Evolutionary conservation across 2,888 invertebrate species (phyloP), one percentile per base, ranked within the genome.

Genomic region (Erebia aethiops): DNA sequence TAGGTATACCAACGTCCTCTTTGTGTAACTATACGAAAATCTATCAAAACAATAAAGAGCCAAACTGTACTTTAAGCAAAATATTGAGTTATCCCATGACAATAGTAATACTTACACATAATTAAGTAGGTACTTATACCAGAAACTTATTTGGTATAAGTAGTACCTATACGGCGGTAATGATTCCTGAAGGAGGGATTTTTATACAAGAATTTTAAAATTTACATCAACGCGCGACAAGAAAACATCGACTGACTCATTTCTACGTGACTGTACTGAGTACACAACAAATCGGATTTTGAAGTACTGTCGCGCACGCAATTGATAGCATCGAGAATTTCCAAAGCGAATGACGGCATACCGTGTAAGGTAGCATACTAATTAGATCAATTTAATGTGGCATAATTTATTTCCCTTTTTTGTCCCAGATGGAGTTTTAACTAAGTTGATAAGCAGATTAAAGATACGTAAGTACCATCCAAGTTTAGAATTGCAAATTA

Each of bases 181-280:
- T 35, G 35, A 35, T 35, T 35, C 8, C 14, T 4, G 49, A 8
- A 51, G 2, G 14, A 16, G 52, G 16, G 3, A 52, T 10, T 16
- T 16, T 35, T 35, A 35, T 7, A 35, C 1, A 16, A n/a, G 56
- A 8, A 11, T 9, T 60, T 43, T 41, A 60, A 60, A 60, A 35
- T 35, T 35, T 67, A 49, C 26, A 11, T 67, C 49, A 26, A 71
- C 61, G 64, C 71, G 67, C 61, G 57, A 72, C 69, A 72, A 68
- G 69, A 67, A 74, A 67, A 72, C 68, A 72, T 54, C n/a, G 43
- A 71, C 49, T 85, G 84, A 85, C 75, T 84, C 84, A 82, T 77
- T 62, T 82, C 78, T 86, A 89, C 89, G 89, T 89, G 89, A 89
- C 84, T 85, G 87, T 88, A 87, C 85, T 88, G 77, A 80, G 83